phyloP scores from a whole-genome alignment of 2,113 vertebrate species.

The Erythrocercus mccallii region DNA sequence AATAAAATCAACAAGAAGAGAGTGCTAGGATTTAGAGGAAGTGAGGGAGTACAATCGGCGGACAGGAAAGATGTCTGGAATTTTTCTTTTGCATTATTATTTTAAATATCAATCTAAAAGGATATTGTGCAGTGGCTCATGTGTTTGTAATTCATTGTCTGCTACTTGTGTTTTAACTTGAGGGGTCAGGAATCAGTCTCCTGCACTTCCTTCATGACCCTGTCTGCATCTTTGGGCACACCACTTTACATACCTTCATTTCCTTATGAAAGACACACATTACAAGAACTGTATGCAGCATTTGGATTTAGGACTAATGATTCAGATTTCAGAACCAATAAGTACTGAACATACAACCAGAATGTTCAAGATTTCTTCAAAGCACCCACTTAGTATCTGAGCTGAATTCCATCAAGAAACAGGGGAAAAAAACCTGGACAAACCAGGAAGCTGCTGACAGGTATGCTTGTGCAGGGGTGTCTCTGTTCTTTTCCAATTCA shows the following conservation, averaged over 20 bases:
- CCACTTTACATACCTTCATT: background rate
- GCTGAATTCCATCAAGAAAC: background rate
- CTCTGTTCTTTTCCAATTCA: background rate
- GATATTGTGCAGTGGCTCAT: constrained; percentile 35
- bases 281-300: background rate
- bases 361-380: background rate
- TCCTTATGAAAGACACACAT: background rate
- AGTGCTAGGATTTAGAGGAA: background rate
- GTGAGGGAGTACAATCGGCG: background rate
- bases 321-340: background rate
- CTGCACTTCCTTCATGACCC: constrained; percentile 25
- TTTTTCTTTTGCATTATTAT: constrained; percentile 45
- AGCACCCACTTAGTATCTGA: background rate
- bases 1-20: background rate
- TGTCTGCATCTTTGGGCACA: constrained; percentile 3
- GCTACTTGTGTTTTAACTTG: background rate
- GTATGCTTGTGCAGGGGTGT: background rate
- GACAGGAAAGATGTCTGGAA: constrained; percentile 28
- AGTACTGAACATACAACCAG: background rate
- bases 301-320: background rate
- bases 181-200: constrained; percentile 28
- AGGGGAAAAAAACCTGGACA: background rate
- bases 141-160: constrained; percentile 43
- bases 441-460: background rate
- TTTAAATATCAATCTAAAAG: constrained; percentile 30